Base-by-base conservation (phyloP, 2,113 vertebrate species). In the Porphyrio hochstetteri region DNA sequence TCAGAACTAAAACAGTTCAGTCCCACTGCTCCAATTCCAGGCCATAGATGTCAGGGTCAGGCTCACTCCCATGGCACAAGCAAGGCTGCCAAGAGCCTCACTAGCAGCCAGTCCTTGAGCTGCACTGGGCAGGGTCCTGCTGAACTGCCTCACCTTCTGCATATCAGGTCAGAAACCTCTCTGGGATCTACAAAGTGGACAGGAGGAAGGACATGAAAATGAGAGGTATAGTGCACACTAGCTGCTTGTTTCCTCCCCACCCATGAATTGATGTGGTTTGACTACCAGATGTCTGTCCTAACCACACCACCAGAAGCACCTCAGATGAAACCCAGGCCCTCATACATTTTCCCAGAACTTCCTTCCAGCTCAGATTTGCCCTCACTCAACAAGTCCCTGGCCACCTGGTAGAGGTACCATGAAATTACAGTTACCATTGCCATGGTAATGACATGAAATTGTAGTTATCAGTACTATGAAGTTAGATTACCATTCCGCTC, bases 271-370 rank as follows among this genome's bases (percentile, higher is more conserved):
- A 13, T 57, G 76, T 87, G 52, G n/a, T 86, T 90, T 87, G 85
- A 63, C 38, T 79, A 79, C n/a, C 83, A 92, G 77, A 86, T 92
- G 92, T 92, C 56, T 92, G 72, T 77, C 36, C 59, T 82, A 81
- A 77, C 75, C 93, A 93, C 91, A 91, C 50, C 69, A 86, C 80
- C 86, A 92, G 64, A 68, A 69, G 80, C n/a, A 81, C 60, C 72
- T 86, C 93, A 90, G n/a, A 36, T 75, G 50, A 87, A 92, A 93
- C 75, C 42, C 52, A 92, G 67, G 17, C 67, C 75, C 77, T 83
- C 27, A 33, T 2, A 52, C 8, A 24, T 55, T 89, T 87, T 90
- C 60, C 64, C 90, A 91, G 90, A 91, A 64, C 71, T 86, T 86
- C 68, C 83, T 94, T 94, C 55, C 64, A 92, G 59, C 40, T 89